Evolutionary conservation across 2,113 vertebrate species (phyloP).

Genomic region (Falcunculus frontatus): DNA sequence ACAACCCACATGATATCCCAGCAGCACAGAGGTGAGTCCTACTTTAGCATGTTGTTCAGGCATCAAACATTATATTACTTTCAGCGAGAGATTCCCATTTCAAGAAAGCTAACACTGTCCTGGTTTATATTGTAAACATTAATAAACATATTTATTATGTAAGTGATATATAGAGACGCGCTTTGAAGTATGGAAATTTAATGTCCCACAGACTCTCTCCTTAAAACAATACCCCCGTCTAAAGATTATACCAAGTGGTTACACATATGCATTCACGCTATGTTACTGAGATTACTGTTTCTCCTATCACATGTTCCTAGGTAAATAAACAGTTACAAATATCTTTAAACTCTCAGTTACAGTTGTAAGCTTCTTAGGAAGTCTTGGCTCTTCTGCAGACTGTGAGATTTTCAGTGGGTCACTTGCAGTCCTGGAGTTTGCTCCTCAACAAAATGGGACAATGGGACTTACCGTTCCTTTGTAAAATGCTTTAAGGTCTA

Average conservation of each 20-base stretch:
- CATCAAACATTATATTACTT: not conserved
- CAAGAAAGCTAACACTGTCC: not conserved
- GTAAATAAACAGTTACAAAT: not conserved
- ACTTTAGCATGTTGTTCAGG: not conserved
- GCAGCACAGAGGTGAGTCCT: not conserved
- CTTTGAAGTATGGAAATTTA: not conserved
- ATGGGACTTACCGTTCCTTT: not conserved
- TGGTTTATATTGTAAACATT: not conserved
- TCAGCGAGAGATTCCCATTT: not conserved
- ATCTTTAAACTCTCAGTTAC: not conserved
- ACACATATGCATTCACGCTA: not conserved
- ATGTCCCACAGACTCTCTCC: not conserved
- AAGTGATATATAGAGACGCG: accelerated
- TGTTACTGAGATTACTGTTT: not conserved
- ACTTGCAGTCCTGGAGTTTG: not conserved
- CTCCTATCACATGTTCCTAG: not conserved
- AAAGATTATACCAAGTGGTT: not conserved
- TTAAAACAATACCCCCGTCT: not conserved
- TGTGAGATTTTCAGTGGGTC: not conserved
- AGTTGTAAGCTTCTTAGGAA: not conserved
- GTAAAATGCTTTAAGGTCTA: not conserved
- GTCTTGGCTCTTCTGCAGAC: not conserved
- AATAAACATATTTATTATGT: not conserved
- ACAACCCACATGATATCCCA: accelerated
- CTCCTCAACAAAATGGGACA: not conserved